Conservation (phyloP, 2,888 invertebrate genomes). For the Trachelus troglodyta region DNA sequence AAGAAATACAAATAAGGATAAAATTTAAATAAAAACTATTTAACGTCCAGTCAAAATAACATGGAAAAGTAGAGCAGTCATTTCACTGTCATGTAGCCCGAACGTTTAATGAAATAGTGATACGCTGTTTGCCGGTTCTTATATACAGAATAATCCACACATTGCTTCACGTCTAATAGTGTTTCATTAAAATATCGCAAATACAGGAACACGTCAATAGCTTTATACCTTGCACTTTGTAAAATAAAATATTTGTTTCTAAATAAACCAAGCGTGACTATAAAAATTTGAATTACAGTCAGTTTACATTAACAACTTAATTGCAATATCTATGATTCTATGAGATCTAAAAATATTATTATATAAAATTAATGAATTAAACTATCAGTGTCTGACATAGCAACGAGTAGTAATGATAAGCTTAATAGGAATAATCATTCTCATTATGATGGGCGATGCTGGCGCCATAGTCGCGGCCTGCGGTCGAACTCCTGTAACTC, state of each 20-base stretch:
- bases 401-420: not conserved
- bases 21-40: not conserved
- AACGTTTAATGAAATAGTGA: conserved; percentile 18
- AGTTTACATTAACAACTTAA: not conserved
- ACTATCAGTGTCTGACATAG: not conserved
- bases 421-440: not conserved
- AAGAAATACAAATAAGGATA: too few relatives aligned
- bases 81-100: not conserved
- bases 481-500: conserved; percentile 43
- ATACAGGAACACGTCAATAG: not conserved
- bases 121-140: conserved; percentile 14
- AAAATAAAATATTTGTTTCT: not conserved
- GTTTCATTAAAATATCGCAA: not conserved
- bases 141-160: not conserved
- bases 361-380: not conserved
- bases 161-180: not conserved
- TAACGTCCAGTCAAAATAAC: not conserved
- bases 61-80: not conserved
- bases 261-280: not conserved
- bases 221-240: not conserved
- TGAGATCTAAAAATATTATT: not conserved
- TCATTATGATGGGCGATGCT: not conserved
- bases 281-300: not conserved
- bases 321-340: not conserved
- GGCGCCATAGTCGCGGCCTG: not conserved